Conservation (phyloP, 2,113 vertebrate species). For the Megaptera novaeangliae region DNA sequence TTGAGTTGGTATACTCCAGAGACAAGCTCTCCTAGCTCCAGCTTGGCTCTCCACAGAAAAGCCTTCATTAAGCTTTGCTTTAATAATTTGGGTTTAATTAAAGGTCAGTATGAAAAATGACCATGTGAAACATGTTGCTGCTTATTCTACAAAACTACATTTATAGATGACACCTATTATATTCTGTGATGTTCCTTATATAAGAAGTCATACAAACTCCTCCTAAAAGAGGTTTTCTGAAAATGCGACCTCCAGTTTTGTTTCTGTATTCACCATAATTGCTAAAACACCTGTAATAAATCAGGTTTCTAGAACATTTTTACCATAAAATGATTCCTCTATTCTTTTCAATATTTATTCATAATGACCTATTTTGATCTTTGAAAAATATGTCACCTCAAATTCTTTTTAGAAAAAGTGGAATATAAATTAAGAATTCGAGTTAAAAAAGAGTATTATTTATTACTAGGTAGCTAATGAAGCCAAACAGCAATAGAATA, state of each 20-base stretch:
- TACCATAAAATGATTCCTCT: neutral
- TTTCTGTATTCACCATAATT: neutral
- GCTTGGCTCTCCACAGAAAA: neutral
- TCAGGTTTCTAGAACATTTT: neutral
- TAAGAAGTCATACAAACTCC: neutral
- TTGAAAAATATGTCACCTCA: neutral
- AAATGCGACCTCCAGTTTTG: neutral
- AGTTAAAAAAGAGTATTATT: neutral
- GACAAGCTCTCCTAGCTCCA: neutral
- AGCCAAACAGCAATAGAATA: neutral
- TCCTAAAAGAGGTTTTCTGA: neutral
- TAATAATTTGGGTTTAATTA: neutral
- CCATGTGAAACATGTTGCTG: neutral
- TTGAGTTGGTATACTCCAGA: neutral
- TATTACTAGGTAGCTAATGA: neutral
- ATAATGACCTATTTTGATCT: neutral
- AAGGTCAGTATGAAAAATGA: neutral
- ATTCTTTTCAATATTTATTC: neutral
- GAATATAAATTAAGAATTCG: neutral
- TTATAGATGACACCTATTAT: neutral
- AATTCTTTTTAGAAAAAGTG: neutral
- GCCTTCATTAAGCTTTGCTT: neutral
- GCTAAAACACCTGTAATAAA: neutral
- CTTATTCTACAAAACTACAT: neutral
- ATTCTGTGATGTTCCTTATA: neutral